A percentile compares a stretch with the other conserved stretches of the same genome.
phyloP scores from a whole-genome alignment of 2,888 invertebrate species.

The Folsomia candida region DNA sequence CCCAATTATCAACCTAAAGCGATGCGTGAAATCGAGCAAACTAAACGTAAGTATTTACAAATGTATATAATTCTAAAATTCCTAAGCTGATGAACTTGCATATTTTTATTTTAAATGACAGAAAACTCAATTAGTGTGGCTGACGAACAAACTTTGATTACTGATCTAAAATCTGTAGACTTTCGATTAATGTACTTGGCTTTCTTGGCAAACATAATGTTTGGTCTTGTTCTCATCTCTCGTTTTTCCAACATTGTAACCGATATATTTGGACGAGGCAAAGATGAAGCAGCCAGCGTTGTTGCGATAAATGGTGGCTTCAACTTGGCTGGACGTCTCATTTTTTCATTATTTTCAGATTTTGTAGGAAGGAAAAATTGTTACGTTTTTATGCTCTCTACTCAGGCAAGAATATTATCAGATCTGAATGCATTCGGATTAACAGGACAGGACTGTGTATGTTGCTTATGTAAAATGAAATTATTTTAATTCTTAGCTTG shows the following conservation, averaged over 20 bases:
- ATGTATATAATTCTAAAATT: too few species aligned
- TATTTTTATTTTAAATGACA: too few species aligned
- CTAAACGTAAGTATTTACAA: not conserved
- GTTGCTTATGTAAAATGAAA: too few species aligned
- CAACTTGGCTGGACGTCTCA: conserved; percentile 43
- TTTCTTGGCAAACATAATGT: conserved; percentile 43
- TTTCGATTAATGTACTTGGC: conserved; percentile 43
- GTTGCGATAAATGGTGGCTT: conserved; percentile 47
- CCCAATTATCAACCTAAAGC: conserved; percentile 26
- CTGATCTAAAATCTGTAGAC: conserved; percentile 39
- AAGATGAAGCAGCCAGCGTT: conserved; percentile 37
- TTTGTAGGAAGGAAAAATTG: conserved; percentile 45
- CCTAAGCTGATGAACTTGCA: too few species aligned
- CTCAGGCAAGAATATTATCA: conserved; percentile 22
- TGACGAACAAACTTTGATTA: conserved; percentile 22
- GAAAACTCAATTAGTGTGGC: not conserved
- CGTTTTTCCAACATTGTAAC: conserved; percentile 46
- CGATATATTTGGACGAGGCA: conserved; percentile 35
- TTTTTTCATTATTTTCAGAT: conserved; percentile 42
- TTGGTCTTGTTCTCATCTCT: conserved; percentile 45
- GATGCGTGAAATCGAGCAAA: not conserved
- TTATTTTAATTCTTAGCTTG: too few species aligned
- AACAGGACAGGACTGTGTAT: too few species aligned
- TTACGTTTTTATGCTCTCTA: conserved; percentile 41
- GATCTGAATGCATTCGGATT: too few species aligned